These are phyloP conservation scores for Eutolmus rufibarbis DNA, from an alignment of 2,888 invertebrate genomes.

Conservation along the genomic window DNA sequence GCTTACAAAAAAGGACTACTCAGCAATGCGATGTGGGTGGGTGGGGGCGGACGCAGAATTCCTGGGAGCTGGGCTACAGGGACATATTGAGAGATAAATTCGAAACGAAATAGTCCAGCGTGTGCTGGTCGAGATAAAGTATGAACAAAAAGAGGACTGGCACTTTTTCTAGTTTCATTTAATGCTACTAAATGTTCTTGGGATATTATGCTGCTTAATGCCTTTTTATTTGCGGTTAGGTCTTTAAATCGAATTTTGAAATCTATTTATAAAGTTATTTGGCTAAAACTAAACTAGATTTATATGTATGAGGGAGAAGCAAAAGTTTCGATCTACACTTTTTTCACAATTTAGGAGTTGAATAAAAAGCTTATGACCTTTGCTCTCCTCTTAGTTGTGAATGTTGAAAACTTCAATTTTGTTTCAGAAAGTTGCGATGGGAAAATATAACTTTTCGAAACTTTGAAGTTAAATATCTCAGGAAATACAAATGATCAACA, in stretches of 20 bases:
- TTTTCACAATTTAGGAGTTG: no score
- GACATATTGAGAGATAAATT: background rate
- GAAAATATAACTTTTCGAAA: no score
- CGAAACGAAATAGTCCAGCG: background rate
- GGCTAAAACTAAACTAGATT: background rate
- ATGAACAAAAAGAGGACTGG: background rate
- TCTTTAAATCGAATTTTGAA: background rate
- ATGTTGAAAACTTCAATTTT: no score
- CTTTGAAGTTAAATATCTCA: no score
- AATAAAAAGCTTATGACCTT: no score
- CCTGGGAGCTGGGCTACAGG: background rate
- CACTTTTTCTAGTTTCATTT: background rate
- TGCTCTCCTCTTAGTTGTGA: no score
- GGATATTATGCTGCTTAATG: background rate
- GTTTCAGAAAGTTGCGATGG: no score
- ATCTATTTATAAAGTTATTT: background rate
- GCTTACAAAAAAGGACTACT: conserved; percentile 25
- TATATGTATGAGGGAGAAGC: background rate
- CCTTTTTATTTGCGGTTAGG: background rate
- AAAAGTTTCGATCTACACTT: no score
- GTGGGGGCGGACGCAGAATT: background rate
- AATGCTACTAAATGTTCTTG: background rate
- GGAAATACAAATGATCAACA: no score
- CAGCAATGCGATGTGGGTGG: background rate
- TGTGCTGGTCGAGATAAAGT: background rate